Conservation (phyloP, 2,113 vertebrate genomes). For the Drymodes brunneopygia region DNA sequence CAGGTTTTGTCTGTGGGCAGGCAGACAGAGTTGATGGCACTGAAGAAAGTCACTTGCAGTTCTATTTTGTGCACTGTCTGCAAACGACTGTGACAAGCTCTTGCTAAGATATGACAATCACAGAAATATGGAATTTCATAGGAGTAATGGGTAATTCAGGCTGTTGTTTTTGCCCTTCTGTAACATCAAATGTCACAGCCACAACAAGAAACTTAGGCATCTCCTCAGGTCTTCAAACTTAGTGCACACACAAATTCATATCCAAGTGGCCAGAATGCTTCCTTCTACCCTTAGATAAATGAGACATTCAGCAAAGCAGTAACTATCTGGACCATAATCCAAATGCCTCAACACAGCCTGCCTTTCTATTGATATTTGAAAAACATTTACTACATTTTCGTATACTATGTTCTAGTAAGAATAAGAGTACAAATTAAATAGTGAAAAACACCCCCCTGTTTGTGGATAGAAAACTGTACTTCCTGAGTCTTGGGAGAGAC, state of each 20-base stretch:
- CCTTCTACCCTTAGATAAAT: not conserved
- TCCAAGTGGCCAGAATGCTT: not conserved
- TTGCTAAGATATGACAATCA: not conserved
- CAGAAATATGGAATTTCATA: not conserved
- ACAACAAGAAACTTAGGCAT: not conserved
- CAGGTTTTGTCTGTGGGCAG: slow-evolving; percentile 3
- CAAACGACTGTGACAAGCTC: not conserved
- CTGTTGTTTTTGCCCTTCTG: not conserved
- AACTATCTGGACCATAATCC: not conserved
- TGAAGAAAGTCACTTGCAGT: not conserved
- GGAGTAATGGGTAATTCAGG: not conserved
- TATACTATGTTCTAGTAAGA: not conserved
- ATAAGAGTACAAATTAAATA: not conserved
- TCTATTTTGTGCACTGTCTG: not conserved
- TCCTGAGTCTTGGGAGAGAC: not conserved
- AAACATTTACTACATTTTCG: not conserved
- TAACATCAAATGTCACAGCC: not conserved
- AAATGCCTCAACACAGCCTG: not conserved
- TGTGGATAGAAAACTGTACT: not conserved
- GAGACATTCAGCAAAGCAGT: not conserved
- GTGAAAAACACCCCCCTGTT: not conserved
- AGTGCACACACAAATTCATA: not conserved
- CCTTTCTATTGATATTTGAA: not conserved
- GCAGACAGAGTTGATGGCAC: not conserved
- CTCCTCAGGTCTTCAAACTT: not conserved